phyloP scores from a whole-genome alignment of 2,888 invertebrate genomes.

The Amiota communis region DNA sequence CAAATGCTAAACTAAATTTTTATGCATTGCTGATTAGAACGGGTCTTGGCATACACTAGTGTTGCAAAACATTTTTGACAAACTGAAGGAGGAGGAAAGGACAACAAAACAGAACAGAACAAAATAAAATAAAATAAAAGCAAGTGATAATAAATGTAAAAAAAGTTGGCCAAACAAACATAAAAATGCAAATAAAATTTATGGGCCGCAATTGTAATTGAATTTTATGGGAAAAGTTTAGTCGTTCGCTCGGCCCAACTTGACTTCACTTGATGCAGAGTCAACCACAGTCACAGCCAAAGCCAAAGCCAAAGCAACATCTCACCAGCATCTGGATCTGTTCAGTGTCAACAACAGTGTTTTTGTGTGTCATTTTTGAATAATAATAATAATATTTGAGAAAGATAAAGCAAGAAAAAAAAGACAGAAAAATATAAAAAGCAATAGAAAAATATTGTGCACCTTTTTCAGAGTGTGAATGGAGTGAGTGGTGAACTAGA shows the following conservation, averaged over 20 bases:
- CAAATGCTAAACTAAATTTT: not conserved
- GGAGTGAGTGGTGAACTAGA: not conserved
- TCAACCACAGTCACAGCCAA: not conserved
- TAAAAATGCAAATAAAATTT: conserved; percentile 55
- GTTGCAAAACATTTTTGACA: not conserved
- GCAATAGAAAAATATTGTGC: too few relatives aligned
- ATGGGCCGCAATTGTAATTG: conserved; percentile 57
- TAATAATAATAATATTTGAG: too few relatives aligned
- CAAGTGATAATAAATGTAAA: not conserved
- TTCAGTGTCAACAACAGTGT: too few relatives aligned
- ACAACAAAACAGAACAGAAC: not conserved
- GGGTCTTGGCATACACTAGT: not conserved
- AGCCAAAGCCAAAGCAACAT: too few relatives aligned
- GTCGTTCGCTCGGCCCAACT: conserved; percentile 19
- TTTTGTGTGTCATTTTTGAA: too few relatives aligned
- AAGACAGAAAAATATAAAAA: too few relatives aligned
- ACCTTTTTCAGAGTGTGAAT: too few relatives aligned
- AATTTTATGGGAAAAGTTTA: conserved; percentile 61
- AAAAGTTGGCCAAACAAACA: conserved; percentile 20
- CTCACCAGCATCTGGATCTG: too few relatives aligned
- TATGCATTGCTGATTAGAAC: not conserved
- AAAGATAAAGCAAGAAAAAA: too few relatives aligned
- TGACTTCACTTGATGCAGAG: not conserved
- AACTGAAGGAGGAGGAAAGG: not conserved
- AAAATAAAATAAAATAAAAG: conserved; percentile 14